Conservation (phyloP, 2,113 vertebrate genomes). For the Trachemys scripta region DNA sequence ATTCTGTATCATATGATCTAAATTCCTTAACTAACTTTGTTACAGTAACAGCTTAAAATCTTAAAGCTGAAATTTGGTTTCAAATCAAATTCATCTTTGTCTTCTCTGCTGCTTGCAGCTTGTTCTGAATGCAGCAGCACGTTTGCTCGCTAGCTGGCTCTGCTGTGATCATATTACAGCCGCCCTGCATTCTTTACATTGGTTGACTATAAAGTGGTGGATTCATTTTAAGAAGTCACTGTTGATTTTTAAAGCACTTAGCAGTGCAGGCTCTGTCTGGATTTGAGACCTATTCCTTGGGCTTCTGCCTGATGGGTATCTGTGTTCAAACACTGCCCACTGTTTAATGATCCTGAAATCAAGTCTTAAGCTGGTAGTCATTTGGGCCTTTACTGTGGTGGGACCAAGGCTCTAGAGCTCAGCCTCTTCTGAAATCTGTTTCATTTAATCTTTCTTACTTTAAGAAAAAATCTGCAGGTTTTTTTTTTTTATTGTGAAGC, state of each 20-base stretch:
- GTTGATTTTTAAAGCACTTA: neutral
- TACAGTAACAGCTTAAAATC: neutral
- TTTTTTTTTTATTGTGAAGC: neutral
- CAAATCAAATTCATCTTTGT: conserved; percentile 25
- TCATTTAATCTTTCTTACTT: neutral
- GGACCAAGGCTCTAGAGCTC: accelerated
- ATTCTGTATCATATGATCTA: neutral
- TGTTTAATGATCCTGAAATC: neutral
- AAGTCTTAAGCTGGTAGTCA: neutral
- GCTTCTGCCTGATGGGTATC: neutral
- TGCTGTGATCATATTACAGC: neutral
- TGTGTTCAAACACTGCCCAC: neutral
- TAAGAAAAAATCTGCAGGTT: neutral
- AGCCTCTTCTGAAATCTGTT: neutral
- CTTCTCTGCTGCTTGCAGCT: neutral
- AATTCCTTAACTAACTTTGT: conserved; percentile 8
- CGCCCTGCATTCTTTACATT: neutral
- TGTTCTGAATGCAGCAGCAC: conserved; percentile 3
- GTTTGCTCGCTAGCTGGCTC: neutral
- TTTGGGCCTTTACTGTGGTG: neutral
- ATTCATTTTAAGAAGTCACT: neutral
- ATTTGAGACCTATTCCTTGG: neutral
- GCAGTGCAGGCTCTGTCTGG: neutral
- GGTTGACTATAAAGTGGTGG: neutral
- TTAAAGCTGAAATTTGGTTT: neutral